Evolutionary conservation across 2,888 invertebrate species (phyloP).

Genomic region (Cheilosia scutellata): DNA sequence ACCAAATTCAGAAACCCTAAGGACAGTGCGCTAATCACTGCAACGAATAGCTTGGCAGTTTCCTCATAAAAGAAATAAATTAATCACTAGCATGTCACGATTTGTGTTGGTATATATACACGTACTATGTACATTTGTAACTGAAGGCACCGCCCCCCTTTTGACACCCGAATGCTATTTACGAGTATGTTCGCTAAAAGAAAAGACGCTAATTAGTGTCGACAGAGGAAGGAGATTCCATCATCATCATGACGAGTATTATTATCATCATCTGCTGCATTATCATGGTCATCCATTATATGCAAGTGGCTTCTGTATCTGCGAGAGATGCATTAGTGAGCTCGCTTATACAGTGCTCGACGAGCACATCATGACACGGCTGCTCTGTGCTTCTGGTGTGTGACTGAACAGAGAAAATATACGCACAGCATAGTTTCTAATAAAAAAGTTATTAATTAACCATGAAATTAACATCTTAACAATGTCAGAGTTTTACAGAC

Average conservation of each 20-base stretch:
- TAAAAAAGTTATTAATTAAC: slow-evolving; percentile 75
- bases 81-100: slow-evolving; percentile 62
- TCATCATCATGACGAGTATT: slow-evolving; percentile 44
- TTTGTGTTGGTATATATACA: slow-evolving; percentile 28
- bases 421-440: slow-evolving; percentile 52
- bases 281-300: slow-evolving; percentile 69
- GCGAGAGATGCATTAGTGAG: slow-evolving; percentile 22
- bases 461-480: slow-evolving; percentile 76
- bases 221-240: slow-evolving; percentile 73
- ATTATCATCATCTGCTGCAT: slow-evolving; percentile 54
- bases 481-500: slow-evolving; percentile 61
- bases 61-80: slow-evolving; percentile 51
- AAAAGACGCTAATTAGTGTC: slow-evolving; percentile 75
- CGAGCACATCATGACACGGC: slow-evolving; percentile 23
- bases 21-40: slow-evolving; percentile 49
- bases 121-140: neutral
- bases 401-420: slow-evolving; percentile 15
- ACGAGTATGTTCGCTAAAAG: slow-evolving; percentile 35
- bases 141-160: slow-evolving; percentile 41
- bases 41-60: slow-evolving; percentile 24
- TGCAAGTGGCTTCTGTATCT: slow-evolving; percentile 51
- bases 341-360: neutral
- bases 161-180: slow-evolving; percentile 66
- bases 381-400: neutral
- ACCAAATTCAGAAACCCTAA: slow-evolving; percentile 55